These are phyloP conservation scores for Xestoiulus laeticollis DNA, from an alignment of 2,888 invertebrate species.

Conservation along the genomic window DNA sequence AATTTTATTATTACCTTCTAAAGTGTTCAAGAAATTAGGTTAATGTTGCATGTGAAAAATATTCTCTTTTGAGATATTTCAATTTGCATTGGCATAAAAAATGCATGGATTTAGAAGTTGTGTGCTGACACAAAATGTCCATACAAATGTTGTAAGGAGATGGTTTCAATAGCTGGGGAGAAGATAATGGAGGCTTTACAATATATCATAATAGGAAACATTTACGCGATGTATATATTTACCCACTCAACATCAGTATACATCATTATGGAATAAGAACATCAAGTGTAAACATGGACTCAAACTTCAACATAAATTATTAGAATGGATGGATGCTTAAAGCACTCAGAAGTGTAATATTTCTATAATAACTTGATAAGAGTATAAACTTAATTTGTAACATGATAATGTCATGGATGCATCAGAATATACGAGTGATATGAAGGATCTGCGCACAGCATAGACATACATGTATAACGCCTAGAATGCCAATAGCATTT, in stretches of 20 bases:
- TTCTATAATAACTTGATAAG: background rate
- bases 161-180: background rate
- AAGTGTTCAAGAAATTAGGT: too few relatives aligned
- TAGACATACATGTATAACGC: too few relatives aligned
- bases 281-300: background rate
- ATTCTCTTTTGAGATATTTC: background rate
- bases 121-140: background rate
- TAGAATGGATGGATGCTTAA: background rate
- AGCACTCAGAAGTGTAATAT: background rate
- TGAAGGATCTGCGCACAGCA: too few relatives aligned
- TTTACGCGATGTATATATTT: background rate
- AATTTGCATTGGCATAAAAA: background rate
- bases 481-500: too few relatives aligned
- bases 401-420: background rate
- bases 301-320: background rate
- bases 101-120: background rate
- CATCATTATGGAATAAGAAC: background rate
- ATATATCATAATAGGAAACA: background rate
- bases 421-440: background rate
- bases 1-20: too few relatives aligned
- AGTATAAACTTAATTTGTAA: background rate
- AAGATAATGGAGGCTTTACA: background rate
- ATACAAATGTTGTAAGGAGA: background rate
- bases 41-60: too few relatives aligned
- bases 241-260: background rate